Base-by-base conservation (phyloP, 2,797 vertebrate species). In the Coregonus ussuriensis region DNA sequence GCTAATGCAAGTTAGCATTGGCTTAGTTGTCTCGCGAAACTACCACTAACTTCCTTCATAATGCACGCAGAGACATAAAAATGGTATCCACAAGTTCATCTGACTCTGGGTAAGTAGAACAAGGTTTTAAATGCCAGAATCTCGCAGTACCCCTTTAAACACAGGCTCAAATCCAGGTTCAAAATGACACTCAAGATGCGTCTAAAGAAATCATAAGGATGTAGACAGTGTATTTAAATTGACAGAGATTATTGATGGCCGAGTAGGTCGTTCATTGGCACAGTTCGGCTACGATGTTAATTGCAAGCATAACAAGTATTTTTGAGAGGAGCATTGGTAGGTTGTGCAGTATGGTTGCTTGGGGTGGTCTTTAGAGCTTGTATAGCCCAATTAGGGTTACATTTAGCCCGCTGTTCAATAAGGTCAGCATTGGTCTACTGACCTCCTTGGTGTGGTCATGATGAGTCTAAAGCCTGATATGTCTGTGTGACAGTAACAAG, bases 401-500 rank as follows among this genome's bases (percentile, higher is more conserved):
- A 16, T 18, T 18, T 5, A 59, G 21, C 56, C 16, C 16, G 25
- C n/a, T 1, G n/a, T 59, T 21, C 18, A 6, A 18, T 59, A 6
- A 4, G 56, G 56, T 59, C 56, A 0, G 56, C 56, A 16, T 59
- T 59, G 56, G 1, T 59, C 7, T 18, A 5, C 56, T 21, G 41
- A 47, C 41, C 18, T 59, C 56, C 6, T 6, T 59, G 56, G 56
- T 59, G 56, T 33, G 25, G 11, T 31, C 13, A 15, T 33, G 4
- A 18, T 66, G 25, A 47, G n/a, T 11, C 69, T 14, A 71, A 15
- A 29, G 41, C 16, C n/a, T n/a, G 69, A 21, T 37, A 37, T 62
- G 15, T 47, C 4, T 76, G 59, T 7, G 71, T 73, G 14, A 67
- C 33, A 65, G 31, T 66, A 63, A 62, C 65, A 21, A 81, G 72